Evolutionary conservation across 2,888 invertebrate genomes (phyloP), one percentile per base, ranked within the genome.

Genomic region (Andrena camellia): DNA sequence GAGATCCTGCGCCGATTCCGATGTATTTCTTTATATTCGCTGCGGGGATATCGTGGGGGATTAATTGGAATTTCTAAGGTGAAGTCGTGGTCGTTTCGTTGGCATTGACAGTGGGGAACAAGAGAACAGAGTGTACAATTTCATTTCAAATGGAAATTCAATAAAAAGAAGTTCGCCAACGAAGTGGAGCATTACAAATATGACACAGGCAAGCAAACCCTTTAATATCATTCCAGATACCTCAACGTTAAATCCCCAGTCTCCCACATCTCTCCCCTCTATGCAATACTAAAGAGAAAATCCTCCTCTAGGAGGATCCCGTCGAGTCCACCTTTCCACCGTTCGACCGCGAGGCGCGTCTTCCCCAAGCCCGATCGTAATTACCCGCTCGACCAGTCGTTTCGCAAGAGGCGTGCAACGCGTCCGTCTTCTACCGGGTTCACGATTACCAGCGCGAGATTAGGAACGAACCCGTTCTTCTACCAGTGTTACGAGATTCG

Each of bases 391-490:
- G 66, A 72, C 63, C 68, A 35, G 67, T 82, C 67, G 73, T 78
- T 74, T 78, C 79, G 73, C 62, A 62, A 69, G 52, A 42, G 62
- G 59, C 66, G 59, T 50, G 69, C 69, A 64, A 20, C 29, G 71
- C 63, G 68, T 66, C 54, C 64, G 26, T 72, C 64, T 76, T 69
- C 31, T 71, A 33, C 71, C 69, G 23, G 68, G 57, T 74, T 73
- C 71, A 71, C 77, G 84, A 84, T 83, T 77, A 73, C 42, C 67
- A 54, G 63, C 33, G 64, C 26, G 67, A 83, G 80, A 84, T 84
- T 84, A 77, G 76, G 79, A 54, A 20, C 69, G 26, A 42, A 31
- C 48, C 57, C 48, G 62, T 68, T 54, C 50, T 79, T 80, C 68
- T 62, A 66, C 50, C 72, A 59, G 78, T 66, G 75, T 83, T 80